Percentiles rank a stretch among this genome's conserved stretches.
These are phyloP conservation scores for Hyla sarda DNA, from an alignment of 2,113 vertebrate genomes.

Conservation along the genomic window DNA sequence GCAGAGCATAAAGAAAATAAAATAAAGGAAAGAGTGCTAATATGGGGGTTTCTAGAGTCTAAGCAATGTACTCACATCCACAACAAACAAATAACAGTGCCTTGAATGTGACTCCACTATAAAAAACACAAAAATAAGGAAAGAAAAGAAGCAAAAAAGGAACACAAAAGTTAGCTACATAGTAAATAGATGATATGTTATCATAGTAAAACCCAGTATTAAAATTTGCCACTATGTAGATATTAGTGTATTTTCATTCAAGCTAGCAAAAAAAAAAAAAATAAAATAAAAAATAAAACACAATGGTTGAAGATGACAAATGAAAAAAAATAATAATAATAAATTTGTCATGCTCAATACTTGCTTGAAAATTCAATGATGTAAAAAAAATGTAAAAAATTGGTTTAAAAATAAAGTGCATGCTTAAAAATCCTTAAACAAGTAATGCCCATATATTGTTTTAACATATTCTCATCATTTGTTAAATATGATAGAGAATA, in stretches of 20 bases:
- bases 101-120: conserved; percentile 96
- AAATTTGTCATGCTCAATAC: conserved; percentile 71
- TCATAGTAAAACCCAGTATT: conserved; percentile 64
- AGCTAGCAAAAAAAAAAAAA: conserved; percentile 19
- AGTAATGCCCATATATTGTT: conserved; percentile 70
- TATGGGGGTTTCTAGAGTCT: conserved; percentile 88
- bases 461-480: conserved; percentile 51
- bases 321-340: conserved; percentile 75
- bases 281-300: conserved; percentile 24
- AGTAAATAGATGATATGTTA: conserved; percentile 71
- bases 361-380: conserved; percentile 71
- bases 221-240: conserved; percentile 63
- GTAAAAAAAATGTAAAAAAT: conserved; percentile 63
- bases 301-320: conserved; percentile 61
- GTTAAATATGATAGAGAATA: conserved; percentile 62
- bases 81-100: conserved; percentile 96
- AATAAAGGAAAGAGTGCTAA: conserved; percentile 93
- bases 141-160: conserved; percentile 88
- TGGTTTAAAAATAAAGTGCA: conserved; percentile 58
- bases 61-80: conserved; percentile 96
- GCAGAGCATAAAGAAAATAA: conserved; percentile 92
- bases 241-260: conserved; percentile 42
- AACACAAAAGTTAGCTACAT: conserved; percentile 90
- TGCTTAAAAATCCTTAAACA: conserved; percentile 59
- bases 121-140: conserved; percentile 82